Evolutionary conservation across 2,797 vertebrate species (phyloP).

Genomic region (Semotilus atromaculatus): DNA sequence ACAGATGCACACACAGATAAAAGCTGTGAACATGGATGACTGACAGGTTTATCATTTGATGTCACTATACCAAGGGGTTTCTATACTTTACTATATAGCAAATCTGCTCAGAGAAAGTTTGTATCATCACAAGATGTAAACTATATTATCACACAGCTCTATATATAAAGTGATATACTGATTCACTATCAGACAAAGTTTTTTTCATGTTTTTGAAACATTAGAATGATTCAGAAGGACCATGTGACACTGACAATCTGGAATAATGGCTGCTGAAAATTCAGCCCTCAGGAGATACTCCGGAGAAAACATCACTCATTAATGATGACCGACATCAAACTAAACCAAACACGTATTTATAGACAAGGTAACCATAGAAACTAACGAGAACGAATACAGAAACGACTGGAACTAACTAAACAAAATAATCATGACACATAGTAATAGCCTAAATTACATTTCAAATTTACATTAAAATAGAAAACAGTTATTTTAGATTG

Average conservation of each 20-base stretch:
- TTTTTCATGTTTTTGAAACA: neutral
- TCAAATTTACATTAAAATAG: neutral
- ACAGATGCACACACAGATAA: constrained; percentile 58
- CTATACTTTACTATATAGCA: neutral
- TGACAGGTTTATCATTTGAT: constrained; percentile 39
- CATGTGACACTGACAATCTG: neutral
- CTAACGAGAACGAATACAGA: no score
- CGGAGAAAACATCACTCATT: no score
- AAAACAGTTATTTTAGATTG: neutral
- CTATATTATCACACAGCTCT: neutral
- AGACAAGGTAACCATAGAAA: no score
- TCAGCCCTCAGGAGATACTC: neutral
- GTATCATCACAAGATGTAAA: neutral
- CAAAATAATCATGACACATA: no score
- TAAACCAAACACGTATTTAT: no score
- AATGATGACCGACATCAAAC: no score
- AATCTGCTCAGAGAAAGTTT: neutral
- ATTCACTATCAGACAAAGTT: neutral
- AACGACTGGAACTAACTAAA: no score
- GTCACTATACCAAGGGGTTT: neutral
- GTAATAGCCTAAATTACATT: neutral
- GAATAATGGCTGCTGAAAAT: neutral
- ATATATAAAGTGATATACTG: neutral
- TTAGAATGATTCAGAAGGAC: neutral
- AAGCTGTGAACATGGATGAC: constrained; percentile 46